These are phyloP conservation scores for Mesoclemmys tuberculata DNA, from an alignment of 2,113 vertebrate genomes.

Conservation along the genomic window DNA sequence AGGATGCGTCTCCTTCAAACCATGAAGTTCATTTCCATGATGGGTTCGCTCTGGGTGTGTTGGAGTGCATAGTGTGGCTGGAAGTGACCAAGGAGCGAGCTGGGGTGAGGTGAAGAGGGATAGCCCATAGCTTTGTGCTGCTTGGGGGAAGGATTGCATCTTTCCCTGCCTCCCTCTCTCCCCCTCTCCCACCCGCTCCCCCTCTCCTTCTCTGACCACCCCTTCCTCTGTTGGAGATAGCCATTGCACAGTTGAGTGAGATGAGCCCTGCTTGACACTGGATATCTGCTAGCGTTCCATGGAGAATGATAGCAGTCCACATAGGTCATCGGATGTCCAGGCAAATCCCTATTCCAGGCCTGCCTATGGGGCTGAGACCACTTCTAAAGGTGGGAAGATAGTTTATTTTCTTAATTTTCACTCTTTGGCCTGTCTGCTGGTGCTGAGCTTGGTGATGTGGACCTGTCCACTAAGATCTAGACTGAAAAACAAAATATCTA, in stretches of 20 bases:
- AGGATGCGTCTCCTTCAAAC: no score
- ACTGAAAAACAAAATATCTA: neutral
- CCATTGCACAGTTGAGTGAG: neutral
- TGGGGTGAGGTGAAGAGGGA: neutral
- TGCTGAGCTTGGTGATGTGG: neutral
- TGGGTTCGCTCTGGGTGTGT: no score
- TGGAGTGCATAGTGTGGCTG: neutral
- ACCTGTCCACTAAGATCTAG: neutral
- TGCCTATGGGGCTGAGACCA: neutral
- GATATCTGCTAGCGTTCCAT: rapidly evolving
- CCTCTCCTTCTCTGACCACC: neutral
- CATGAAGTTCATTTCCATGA: no score
- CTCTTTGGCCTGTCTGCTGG: neutral
- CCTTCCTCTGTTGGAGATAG: neutral
- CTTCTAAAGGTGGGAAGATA: neutral
- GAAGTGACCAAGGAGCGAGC: neutral
- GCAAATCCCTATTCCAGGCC: neutral
- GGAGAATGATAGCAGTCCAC: neutral
- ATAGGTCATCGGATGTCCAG: rapidly evolving
- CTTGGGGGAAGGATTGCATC: neutral
- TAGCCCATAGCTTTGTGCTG: neutral
- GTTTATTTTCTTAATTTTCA: neutral
- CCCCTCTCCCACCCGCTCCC: no score
- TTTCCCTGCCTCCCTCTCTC: no score
- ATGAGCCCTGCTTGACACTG: neutral